Conservation (phyloP, 2,113 vertebrate species). For the Mirounga angustirostris region DNA sequence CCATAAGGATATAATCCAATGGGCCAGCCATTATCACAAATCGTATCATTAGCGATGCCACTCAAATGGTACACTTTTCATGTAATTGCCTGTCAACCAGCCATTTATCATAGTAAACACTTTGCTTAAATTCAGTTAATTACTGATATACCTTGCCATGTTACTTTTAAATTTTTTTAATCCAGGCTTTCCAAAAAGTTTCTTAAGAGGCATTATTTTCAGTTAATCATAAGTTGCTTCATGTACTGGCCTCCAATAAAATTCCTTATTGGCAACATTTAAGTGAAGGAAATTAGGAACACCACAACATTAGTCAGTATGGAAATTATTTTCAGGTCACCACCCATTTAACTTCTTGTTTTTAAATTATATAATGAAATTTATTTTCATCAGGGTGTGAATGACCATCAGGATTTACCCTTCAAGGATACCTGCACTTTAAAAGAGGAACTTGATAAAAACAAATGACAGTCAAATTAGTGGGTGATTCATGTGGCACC, state of each 20-base stretch:
- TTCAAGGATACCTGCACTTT: background rate
- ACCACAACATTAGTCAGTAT: background rate
- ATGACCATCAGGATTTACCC: background rate
- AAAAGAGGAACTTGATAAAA: background rate
- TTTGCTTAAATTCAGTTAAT: background rate
- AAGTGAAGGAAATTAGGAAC: background rate
- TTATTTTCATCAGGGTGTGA: background rate
- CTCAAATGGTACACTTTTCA: background rate
- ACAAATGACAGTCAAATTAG: background rate
- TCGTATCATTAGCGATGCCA: background rate
- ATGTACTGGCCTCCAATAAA: background rate
- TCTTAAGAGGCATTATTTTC: constrained; percentile 9
- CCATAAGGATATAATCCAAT: background rate
- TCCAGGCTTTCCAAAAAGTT: background rate
- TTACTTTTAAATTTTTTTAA: background rate
- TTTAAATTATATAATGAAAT: background rate
- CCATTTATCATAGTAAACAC: background rate
- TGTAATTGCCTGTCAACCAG: background rate
- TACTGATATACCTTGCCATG: background rate
- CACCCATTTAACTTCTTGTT: background rate
- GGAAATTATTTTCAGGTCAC: background rate
- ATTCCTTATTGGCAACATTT: background rate
- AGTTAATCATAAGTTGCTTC: background rate
- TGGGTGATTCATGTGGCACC: no score
- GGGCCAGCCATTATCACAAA: background rate